Evolutionary conservation across 2,113 vertebrate species (phyloP).

Genomic region (Cranoglanis bouderius): DNA sequence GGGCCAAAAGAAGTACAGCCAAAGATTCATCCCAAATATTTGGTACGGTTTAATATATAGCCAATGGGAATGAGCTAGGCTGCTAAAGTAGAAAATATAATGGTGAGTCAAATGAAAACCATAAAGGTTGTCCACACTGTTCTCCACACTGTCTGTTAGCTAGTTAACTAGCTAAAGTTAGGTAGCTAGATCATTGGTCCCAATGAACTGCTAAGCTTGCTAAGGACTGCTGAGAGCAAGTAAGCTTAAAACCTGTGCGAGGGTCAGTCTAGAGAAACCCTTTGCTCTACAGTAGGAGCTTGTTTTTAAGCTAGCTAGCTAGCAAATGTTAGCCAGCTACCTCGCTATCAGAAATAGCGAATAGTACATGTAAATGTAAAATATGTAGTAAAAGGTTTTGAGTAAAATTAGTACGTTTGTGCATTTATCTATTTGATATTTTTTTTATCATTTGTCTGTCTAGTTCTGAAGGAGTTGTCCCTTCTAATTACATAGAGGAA

Average conservation of each 20-base stretch:
- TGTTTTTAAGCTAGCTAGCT: neutral
- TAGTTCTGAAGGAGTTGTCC: constrained; percentile 37
- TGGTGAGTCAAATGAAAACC: neutral
- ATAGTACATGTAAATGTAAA: too few species aligned
- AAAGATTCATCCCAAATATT: neutral
- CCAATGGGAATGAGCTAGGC: neutral
- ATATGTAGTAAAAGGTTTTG: too few species aligned
- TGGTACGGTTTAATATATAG: neutral
- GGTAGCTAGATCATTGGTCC: neutral
- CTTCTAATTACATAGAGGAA: constrained; percentile 23
- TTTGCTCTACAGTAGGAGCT: neutral
- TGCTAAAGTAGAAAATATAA: neutral
- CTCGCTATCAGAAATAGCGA: neutral
- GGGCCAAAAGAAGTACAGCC: too few species aligned
- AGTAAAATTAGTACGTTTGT: too few species aligned
- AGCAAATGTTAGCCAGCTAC: neutral
- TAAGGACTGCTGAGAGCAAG: neutral
- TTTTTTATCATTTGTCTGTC: neutral
- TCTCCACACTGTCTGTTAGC: too few species aligned
- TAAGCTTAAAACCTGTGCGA: neutral
- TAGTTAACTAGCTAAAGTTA: neutral
- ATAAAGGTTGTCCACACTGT: neutral
- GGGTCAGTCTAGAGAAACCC: neutral
- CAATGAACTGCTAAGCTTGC: neutral
- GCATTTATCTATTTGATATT: neutral